Conservation (phyloP, 2,888 invertebrate genomes). For the Eledona agricola region DNA sequence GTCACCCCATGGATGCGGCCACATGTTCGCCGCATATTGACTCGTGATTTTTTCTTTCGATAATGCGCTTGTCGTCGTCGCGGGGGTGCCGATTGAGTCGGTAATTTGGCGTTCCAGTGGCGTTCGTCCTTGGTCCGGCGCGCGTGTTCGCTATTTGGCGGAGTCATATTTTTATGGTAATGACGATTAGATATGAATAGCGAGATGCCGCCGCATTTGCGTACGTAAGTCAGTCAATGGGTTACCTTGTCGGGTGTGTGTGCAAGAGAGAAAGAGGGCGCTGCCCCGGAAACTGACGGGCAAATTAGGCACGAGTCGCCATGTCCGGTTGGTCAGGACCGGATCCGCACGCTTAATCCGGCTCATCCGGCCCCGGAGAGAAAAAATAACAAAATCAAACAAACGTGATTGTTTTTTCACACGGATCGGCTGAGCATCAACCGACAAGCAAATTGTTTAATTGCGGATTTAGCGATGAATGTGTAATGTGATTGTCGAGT, state of each 20-base stretch:
- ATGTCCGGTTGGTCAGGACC: conserved; percentile 38
- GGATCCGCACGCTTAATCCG: conserved; percentile 38
- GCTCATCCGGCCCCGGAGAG: conserved; percentile 37
- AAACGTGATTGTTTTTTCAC: conserved; percentile 27
- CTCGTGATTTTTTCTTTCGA: conserved; percentile 11
- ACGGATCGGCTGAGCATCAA: conserved; percentile 11
- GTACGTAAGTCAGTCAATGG: conserved; percentile 42
- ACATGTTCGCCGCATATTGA: conserved; percentile 28
- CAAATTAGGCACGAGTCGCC: conserved; percentile 45
- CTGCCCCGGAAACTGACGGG: conserved; percentile 46
- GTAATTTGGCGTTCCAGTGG: too few relatives aligned
- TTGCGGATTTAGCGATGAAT: conserved; percentile 26
- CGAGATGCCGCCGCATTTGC: conserved; percentile 11
- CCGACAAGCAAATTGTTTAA: conserved; percentile 25
- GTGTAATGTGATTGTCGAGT: conserved; percentile 17
- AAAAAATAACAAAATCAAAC: conserved; percentile 18
- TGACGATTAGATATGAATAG: conserved; percentile 16
- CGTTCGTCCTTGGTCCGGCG: too few relatives aligned
- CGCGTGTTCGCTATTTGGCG: conserved; percentile 10
- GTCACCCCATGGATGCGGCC: conserved; percentile 41
- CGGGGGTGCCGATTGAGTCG: conserved; percentile 14
- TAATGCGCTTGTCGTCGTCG: conserved; percentile 11
- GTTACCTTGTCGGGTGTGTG: conserved; percentile 46
- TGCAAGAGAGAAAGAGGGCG: too few relatives aligned
- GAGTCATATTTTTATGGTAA: conserved; percentile 18